Percentiles rank a stretch among this genome's conserved stretches.
Conservation (phyloP, 2,113 vertebrate genomes). For the Cebus imitator region DNA sequence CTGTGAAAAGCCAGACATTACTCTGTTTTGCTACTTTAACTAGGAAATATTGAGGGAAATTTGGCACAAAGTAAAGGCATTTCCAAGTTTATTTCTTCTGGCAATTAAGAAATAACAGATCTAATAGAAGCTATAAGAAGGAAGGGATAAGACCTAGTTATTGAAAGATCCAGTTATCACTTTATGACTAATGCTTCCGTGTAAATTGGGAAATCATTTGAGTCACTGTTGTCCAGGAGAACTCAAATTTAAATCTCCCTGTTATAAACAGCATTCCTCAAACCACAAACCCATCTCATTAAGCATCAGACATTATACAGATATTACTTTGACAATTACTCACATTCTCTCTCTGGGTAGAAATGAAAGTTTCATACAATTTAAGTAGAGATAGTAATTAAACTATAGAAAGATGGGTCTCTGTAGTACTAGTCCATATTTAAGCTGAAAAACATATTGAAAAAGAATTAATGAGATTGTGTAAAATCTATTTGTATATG, state of each 20-base stretch:
- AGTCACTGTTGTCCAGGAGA: neutral
- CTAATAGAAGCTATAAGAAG: neutral
- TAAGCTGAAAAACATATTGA: conserved; percentile 4
- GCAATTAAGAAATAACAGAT: neutral
- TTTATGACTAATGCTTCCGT: neutral
- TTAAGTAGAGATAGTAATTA: neutral
- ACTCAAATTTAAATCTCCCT: neutral
- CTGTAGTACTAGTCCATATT: neutral
- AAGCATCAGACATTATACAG: conserved; percentile 8
- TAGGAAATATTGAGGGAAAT: neutral
- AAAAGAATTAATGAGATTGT: neutral
- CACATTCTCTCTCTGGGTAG: neutral
- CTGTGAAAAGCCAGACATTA: neutral
- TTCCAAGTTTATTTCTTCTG: neutral
- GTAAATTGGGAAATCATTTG: neutral
- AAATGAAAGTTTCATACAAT: conserved; percentile 11
- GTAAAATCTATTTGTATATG: conserved; percentile 12
- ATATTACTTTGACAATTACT: neutral
- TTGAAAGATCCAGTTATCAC: neutral
- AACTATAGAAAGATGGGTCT: neutral
- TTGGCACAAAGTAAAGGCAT: neutral
- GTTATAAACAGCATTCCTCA: conserved; percentile 53
- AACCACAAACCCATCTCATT: neutral
- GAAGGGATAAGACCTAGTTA: neutral
- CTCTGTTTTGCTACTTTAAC: neutral